These are phyloP conservation scores for Crotalus tigris DNA, from an alignment of 2,113 vertebrate species.

Conservation along the genomic window DNA sequence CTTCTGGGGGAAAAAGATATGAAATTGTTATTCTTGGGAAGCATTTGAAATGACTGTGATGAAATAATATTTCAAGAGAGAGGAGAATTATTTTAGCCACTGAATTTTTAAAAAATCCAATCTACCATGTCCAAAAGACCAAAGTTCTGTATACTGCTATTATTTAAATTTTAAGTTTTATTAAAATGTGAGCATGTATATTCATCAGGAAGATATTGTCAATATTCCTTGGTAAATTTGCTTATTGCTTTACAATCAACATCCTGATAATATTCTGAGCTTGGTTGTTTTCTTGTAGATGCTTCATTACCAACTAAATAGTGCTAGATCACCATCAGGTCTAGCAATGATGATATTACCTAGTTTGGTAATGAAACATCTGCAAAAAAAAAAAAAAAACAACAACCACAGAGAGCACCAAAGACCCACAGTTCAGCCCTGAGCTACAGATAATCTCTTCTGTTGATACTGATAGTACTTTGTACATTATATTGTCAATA, in stretches of 20 bases:
- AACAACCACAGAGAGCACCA: not conserved
- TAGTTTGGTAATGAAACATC: not conserved
- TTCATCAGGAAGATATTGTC: not conserved
- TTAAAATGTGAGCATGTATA: not conserved
- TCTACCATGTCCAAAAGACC: not conserved
- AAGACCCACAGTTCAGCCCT: not conserved
- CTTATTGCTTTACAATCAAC: not conserved
- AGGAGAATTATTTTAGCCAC: not conserved
- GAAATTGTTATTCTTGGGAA: not conserved
- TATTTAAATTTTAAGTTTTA: not conserved
- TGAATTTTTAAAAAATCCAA: not conserved
- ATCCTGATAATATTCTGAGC: not conserved
- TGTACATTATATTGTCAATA: not conserved
- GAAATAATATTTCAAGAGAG: not conserved
- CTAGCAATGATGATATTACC: not conserved
- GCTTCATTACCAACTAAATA: not conserved
- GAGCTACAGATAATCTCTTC: not conserved
- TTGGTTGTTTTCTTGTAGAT: not conserved
- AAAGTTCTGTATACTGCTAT: not conserved
- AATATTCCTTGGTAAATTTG: not conserved
- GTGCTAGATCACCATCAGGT: not conserved
- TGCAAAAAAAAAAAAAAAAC: not conserved
- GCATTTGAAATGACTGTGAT: not conserved
- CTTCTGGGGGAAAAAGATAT: not conserved
- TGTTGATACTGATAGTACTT: not conserved